Base-by-base conservation (phyloP, 2,888 invertebrate genomes). In the Pheosia tremula region DNA sequence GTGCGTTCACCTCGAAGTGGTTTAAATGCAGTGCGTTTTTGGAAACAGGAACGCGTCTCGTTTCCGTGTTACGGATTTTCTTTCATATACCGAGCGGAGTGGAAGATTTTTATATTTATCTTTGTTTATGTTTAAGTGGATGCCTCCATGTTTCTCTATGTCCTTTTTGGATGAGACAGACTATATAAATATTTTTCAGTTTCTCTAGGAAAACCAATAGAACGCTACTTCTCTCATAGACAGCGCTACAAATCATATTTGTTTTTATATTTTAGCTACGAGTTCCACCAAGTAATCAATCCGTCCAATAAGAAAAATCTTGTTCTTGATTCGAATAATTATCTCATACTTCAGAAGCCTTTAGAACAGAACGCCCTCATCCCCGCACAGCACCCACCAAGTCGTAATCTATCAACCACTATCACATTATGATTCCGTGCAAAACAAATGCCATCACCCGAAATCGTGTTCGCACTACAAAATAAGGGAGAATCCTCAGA, bases 1-100 rank as follows among this genome's bases (percentile, higher is more conserved):
- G 92, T 84, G 86, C 93, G 77, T 91, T 90, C 86, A 90, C 88
- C 91, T 85, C 86, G 69, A 74, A 79, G 80, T 80, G 74, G 78
- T 81, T 84, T 84, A 86, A 88, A 85, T 83, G 84, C 82, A 82
- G 84, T 85, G 81, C 81, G 84, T 85, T 90, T 90, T 85, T 82
- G 87, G 89, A 88, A 84, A 87, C 81, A 83, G 83, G 83, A 78
- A 75, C 76, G 80, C 76, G 74, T 66, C 57, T 69, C 86, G 83
- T 90, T 91, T 91, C 91, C 91, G 91, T 91, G 88, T 82, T 79
- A 74, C 78, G 67, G 72, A 62, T 80, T 80, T 83, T 82, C 79
- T 80, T 79, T 79, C 76, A 72, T 66, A 73, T 65, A 59, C 57
- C 68, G 69, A 69, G 70, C 72, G 71, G 76, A 77, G 74, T 77